Evolutionary conservation across 2,113 vertebrate species (phyloP).

Genomic region (Ginglymostoma cirratum): DNA sequence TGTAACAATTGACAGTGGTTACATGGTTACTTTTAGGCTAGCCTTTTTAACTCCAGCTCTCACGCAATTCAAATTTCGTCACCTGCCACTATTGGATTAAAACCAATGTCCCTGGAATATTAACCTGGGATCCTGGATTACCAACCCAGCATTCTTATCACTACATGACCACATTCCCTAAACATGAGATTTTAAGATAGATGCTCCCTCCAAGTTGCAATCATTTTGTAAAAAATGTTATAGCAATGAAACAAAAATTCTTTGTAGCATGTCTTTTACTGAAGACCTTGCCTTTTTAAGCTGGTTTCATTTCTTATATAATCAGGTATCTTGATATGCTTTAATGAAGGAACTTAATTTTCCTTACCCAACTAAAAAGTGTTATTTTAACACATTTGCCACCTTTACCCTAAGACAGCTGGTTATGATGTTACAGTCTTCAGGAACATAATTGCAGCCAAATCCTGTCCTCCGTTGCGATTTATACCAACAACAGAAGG

Average conservation of each 20-base stretch:
- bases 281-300: background rate
- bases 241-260: background rate
- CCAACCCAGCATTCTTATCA: too few relatives aligned
- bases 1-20: too few relatives aligned
- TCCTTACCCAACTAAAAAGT: background rate
- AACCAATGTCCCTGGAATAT: too few relatives aligned
- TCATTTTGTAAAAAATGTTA: background rate
- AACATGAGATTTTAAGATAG: background rate
- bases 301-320: background rate
- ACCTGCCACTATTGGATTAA: too few relatives aligned
- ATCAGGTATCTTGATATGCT: background rate
- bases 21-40: too few relatives aligned
- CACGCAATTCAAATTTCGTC: too few relatives aligned
- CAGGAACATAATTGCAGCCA: constrained; percentile 17
- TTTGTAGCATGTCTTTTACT: background rate
- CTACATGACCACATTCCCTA: too few relatives aligned
- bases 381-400: constrained; percentile 23
- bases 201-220: background rate
- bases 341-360: background rate
- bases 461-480: constrained; percentile 19
- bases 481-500: constrained; percentile 19
- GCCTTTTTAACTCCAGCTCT: too few relatives aligned
- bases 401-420: constrained; percentile 22
- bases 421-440: constrained; percentile 14
- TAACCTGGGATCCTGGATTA: too few relatives aligned